phyloP scores from a whole-genome alignment of 2,888 invertebrate genomes.

The Mycalesis mineus region DNA sequence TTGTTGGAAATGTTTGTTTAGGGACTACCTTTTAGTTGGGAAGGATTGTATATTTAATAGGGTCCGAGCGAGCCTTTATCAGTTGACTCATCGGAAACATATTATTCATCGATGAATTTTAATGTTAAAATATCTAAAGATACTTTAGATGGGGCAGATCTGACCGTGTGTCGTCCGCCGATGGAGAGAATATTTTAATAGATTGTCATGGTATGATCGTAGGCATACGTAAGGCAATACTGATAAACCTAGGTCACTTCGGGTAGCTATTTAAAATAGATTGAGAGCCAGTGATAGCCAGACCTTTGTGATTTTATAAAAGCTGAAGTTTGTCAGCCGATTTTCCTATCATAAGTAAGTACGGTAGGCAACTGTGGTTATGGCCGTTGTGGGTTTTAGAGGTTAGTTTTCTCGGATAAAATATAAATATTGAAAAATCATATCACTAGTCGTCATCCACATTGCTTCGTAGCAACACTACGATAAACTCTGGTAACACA shows the following conservation, averaged over 20 bases:
- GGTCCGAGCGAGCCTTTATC: not conserved
- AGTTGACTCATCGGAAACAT: slow-evolving; percentile 9
- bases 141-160: not conserved
- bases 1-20: slow-evolving; percentile 19
- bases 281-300: too few species aligned
- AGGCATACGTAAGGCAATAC: too few species aligned
- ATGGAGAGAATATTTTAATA: slow-evolving; percentile 2
- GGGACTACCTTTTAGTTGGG: slow-evolving; percentile 13
- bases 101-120: slow-evolving; percentile 11
- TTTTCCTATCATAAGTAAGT: too few species aligned
- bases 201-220: not conserved
- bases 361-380: too few species aligned
- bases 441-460: too few species aligned
- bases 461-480: too few species aligned
- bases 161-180: not conserved
- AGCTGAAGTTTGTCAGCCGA: too few species aligned
- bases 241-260: not conserved
- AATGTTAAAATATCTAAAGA: not conserved
- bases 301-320: too few species aligned
- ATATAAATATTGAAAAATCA: too few species aligned
- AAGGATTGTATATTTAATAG: slow-evolving; percentile 4
- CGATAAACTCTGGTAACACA: too few species aligned
- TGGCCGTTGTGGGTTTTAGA: too few species aligned
- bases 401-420: too few species aligned
- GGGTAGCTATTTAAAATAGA: not conserved